Percentiles rank a stretch among this genome's conserved stretches.
These are phyloP conservation scores for Nomada hirtipes DNA, from an alignment of 2,888 invertebrate species.

Conservation along the genomic window DNA sequence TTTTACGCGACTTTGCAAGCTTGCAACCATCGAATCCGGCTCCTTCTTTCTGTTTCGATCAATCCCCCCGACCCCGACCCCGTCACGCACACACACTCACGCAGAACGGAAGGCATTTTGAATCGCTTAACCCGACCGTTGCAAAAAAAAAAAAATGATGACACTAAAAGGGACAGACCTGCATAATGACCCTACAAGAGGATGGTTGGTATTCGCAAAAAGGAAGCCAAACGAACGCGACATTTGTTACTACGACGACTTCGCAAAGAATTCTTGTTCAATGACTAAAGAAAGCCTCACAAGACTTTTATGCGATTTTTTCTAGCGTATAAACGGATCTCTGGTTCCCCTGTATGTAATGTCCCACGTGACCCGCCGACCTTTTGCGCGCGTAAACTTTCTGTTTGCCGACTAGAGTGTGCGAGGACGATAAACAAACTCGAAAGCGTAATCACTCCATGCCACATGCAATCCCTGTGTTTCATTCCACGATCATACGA, in stretches of 20 bases:
- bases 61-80: background rate
- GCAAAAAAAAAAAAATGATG: background rate
- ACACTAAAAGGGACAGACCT: background rate
- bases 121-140: background rate
- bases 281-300: constrained; percentile 37
- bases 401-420: constrained; percentile 29
- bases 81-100: background rate
- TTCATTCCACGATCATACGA: background rate
- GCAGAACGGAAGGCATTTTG: background rate
- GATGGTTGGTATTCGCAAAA: background rate
- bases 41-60: background rate
- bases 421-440: constrained; percentile 35
- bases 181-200: too few relatives aligned
- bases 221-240: constrained; percentile 5
- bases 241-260: constrained; percentile 6
- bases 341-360: constrained; percentile 34
- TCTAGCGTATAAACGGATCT: constrained; percentile 20
- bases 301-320: constrained; percentile 29
- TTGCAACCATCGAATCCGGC: constrained; percentile 1
- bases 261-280: constrained; percentile 36
- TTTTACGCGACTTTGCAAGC: background rate
- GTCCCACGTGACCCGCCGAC: constrained; percentile 55
- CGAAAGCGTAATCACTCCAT: background rate
- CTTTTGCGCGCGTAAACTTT: constrained; percentile 60
- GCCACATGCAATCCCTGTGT: too few relatives aligned